Evolutionary conservation across 2,888 invertebrate genomes (phyloP).

Genomic region (Notodonta dromedarius): DNA sequence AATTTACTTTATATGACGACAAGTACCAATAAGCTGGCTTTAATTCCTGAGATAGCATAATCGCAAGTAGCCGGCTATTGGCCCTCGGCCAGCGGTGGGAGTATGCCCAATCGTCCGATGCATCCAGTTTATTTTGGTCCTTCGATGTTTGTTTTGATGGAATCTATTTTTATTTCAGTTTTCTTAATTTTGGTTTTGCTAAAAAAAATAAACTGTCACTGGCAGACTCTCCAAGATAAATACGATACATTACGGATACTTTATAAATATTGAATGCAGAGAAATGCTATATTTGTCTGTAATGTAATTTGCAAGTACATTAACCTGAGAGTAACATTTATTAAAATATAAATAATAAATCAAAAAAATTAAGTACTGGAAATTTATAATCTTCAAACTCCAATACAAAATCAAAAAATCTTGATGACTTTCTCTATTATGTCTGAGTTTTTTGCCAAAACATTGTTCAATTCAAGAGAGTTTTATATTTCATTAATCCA

Average conservation of each 20-base stretch:
- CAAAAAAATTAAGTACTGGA: no score
- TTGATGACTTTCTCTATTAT: no score
- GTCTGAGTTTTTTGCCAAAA: no score
- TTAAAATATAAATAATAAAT: no score
- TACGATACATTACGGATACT: not conserved
- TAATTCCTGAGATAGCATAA: slow-evolving; percentile 33
- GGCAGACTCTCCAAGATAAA: not conserved
- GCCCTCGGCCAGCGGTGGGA: slow-evolving; percentile 59
- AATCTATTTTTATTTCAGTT: slow-evolving; percentile 62
- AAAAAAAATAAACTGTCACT: slow-evolving; percentile 11
- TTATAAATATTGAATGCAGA: no score
- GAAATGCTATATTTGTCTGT: no score
- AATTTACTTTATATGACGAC: slow-evolving; percentile 48
- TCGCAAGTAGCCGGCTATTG: slow-evolving; percentile 52
- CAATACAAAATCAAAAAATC: no score
- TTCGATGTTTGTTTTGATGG: slow-evolving; percentile 67
- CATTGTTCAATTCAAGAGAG: no score
- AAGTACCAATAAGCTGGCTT: slow-evolving; percentile 14
- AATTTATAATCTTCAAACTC: no score
- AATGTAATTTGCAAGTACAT: no score
- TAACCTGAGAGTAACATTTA: no score
- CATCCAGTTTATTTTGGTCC: slow-evolving; percentile 73
- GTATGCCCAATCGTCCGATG: slow-evolving; percentile 66
- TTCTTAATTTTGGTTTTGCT: slow-evolving; percentile 41
- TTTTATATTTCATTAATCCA: no score